Percentiles rank a stretch among this genome's conserved stretches.
Conservation (phyloP, 2,113 vertebrate species). For the Syngnathus floridae region DNA sequence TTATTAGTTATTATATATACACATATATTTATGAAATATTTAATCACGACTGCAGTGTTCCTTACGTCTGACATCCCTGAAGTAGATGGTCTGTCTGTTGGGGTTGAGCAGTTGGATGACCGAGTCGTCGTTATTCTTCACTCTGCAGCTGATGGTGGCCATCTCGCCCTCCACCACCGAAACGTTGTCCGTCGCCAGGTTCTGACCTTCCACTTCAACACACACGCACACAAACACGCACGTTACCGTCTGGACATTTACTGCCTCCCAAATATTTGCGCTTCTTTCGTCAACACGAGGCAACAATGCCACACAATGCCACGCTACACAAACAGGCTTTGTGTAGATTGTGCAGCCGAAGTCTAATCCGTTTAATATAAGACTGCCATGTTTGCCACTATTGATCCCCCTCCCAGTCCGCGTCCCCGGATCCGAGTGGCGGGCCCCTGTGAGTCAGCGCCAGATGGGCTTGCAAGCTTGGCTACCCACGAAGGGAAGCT, state of each 20-base stretch:
- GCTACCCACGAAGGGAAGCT: constrained; percentile 56
- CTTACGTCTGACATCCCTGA: constrained; percentile 86
- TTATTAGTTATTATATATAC: no score
- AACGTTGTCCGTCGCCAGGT: constrained; percentile 82
- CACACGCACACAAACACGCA: constrained; percentile 19
- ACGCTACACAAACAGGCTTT: constrained; percentile 34
- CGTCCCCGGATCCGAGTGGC: constrained; percentile 51
- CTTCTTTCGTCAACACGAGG: constrained; percentile 27
- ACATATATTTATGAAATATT: no score
- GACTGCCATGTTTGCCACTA: constrained; percentile 64
- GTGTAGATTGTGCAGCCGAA: constrained; percentile 51
- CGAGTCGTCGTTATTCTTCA: constrained; percentile 91
- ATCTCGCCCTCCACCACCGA: constrained; percentile 72
- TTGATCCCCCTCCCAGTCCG: constrained; percentile 52
- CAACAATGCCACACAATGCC: constrained; percentile 19
- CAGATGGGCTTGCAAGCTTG: constrained; percentile 67
- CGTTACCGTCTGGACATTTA: constrained; percentile 22
- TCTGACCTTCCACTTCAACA: constrained; percentile 76
- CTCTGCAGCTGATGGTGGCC: constrained; percentile 74
- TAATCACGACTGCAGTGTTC: neutral
- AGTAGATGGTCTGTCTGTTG: constrained; percentile 94
- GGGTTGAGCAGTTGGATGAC: constrained; percentile 98
- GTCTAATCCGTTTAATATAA: constrained; percentile 66
- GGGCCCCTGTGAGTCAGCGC: constrained; percentile 58
- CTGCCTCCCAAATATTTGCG: constrained; percentile 39